These are phyloP conservation scores for Catharus ustulatus DNA, from an alignment of 2,797 vertebrate species.

Conservation along the genomic window DNA sequence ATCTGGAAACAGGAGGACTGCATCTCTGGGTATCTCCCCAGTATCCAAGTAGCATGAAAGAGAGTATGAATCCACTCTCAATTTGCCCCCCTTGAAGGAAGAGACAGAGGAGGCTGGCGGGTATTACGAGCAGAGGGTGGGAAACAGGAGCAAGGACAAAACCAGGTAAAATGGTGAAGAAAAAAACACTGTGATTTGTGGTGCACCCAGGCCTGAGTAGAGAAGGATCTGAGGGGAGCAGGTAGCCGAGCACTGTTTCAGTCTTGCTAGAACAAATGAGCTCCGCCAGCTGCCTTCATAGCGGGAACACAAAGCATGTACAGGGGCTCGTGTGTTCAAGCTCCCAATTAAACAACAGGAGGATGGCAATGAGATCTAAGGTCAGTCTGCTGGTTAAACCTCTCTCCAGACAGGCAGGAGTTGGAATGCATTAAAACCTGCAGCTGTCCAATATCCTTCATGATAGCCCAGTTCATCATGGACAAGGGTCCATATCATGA, in stretches of 20 bases:
- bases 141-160: background rate
- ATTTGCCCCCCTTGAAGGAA: background rate
- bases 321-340: background rate
- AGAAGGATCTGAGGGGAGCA: background rate
- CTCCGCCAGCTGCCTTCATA: background rate
- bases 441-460: background rate
- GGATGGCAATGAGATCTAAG: background rate
- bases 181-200: background rate
- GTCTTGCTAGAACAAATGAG: background rate
- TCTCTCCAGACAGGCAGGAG: background rate
- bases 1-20: background rate
- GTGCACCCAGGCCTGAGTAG: background rate
- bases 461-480: background rate
- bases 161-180: background rate
- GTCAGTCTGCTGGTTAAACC: background rate
- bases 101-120: background rate
- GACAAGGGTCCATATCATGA: background rate
- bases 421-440: background rate
- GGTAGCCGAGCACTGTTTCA: background rate
- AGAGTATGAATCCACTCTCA: background rate
- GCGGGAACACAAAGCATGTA: accelerated
- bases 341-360: background rate
- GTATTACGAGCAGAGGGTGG: accelerated
- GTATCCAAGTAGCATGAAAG: background rate
- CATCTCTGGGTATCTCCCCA: background rate